A percentile compares a stretch with the other conserved stretches of the same genome.
Conservation (phyloP, 92 coral and sea anemone genomes). For the Phenganax stokvisi region DNA sequence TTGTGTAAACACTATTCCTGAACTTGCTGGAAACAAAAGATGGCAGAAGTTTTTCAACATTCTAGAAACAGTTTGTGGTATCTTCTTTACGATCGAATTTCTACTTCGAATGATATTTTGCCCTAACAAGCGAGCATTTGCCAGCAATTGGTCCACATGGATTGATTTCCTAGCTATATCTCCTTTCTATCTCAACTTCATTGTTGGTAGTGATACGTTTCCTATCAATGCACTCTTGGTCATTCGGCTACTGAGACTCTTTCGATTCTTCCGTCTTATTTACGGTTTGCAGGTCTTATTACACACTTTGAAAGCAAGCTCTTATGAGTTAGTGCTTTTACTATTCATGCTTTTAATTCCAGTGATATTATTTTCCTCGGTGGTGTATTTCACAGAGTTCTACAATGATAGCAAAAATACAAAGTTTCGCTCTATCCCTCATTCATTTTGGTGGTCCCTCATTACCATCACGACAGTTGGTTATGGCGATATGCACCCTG, state of each 20-base stretch:
- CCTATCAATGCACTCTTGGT: constrained; percentile 73
- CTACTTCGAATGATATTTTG: constrained; percentile 75
- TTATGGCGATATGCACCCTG: constrained; percentile 87
- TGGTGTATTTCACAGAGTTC: constrained; percentile 66
- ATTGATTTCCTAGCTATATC: constrained; percentile 77
- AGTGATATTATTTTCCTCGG: constrained; percentile 79
- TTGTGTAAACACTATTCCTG: constrained; percentile 81
- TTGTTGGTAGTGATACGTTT: constrained; percentile 52
- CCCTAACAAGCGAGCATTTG: constrained; percentile 71
- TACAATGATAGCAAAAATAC: constrained; percentile 10
- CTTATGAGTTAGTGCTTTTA: constrained; percentile 70
- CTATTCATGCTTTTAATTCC: constrained; percentile 79
- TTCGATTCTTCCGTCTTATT: constrained; percentile 84
- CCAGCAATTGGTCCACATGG: constrained; percentile 75
- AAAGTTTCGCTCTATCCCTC: constrained; percentile 76
- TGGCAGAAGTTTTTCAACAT: constrained; percentile 44
- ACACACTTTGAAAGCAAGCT: constrained; percentile 90
- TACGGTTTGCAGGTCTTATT: constrained; percentile 91
- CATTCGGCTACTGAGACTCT: constrained; percentile 70
- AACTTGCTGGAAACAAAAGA: constrained; percentile 40
- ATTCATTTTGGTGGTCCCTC: constrained; percentile 92
- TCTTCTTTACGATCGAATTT: constrained; percentile 90
- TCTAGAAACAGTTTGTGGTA: constrained; percentile 79
- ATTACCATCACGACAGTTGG: constrained; percentile 98
- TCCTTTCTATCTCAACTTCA: constrained; percentile 75